phyloP scores from a whole-genome alignment of 1,140 invertebrate species.

The Pseudobourletiella spinata region DNA sequence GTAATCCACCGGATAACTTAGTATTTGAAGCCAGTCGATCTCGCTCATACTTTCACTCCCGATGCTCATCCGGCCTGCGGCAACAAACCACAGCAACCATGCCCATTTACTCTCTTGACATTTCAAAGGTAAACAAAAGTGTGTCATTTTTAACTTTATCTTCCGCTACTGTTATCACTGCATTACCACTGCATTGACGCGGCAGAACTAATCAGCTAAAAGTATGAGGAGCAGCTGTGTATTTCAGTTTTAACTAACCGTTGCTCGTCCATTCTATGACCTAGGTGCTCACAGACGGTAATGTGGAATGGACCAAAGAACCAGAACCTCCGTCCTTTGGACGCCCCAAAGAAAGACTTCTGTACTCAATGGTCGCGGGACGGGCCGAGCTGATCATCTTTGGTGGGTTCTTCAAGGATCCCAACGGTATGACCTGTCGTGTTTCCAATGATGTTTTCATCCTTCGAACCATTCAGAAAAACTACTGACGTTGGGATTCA shows the following conservation, averaged over 20 bases:
- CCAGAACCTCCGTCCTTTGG: not conserved
- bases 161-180: too few relatives aligned
- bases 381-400: conserved; percentile 89
- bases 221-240: too few relatives aligned
- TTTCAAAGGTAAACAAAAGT: conserved; percentile 29
- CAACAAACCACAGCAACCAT: conserved; percentile 23
- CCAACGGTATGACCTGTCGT: conserved; percentile 18
- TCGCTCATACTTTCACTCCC: conserved; percentile 21
- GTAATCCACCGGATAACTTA: conserved; percentile 1
- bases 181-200: too few relatives aligned
- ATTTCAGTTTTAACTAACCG: too few relatives aligned
- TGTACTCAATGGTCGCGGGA: conserved; percentile 80
- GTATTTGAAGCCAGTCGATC: conserved; percentile 22
- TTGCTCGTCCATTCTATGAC: too few relatives aligned
- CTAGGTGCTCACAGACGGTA: conserved; percentile 33
- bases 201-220: too few relatives aligned
- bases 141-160: too few relatives aligned
- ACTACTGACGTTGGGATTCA: too few relatives aligned
- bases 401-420: conserved; percentile 77
- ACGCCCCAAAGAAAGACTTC: conserved; percentile 74
- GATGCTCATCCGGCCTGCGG: conserved; percentile 18
- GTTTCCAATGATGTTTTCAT: conserved; percentile 34
- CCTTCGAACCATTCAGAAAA: conserved; percentile 23
- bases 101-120: conserved; percentile 31
- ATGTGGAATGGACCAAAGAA: conserved; percentile 35